Evolutionary conservation across 2,888 invertebrate genomes (phyloP), one percentile per base, ranked within the genome.

Genomic region (Cataglyphis livida): DNA sequence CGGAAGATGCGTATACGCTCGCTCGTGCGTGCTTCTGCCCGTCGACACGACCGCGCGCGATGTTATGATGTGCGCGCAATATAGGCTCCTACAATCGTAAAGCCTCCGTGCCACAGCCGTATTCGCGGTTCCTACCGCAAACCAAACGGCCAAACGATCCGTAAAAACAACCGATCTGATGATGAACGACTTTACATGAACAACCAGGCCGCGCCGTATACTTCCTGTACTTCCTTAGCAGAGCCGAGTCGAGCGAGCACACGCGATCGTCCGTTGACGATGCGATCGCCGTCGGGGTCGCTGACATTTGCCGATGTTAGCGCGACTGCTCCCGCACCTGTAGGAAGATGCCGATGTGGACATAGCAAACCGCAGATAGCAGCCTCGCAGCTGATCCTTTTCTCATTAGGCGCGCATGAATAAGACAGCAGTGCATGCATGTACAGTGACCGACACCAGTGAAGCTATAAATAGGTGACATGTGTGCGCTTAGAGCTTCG

Each of bases 361-460:
- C 65, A 41, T 82, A 57, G 78, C 54, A 78, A 88, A 88, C 87
- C 87, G 83, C 88, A 88, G 84, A 85, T 83, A 76, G 82, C 15
- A 28, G 38, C 28, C 68, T 32, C 70, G 28, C 51, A 9, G 44
- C 51, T 48, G 57, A 61, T 74, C 59, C 61, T 71, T 25, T 18
- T 75, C 59, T 70, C 41, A 57, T 48, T 44, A 32, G 25, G 21
- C 35, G 32, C 18, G 41, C n/a, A 10, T 15, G n/a, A 59, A 65
- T 81, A 41, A 83, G 81, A 81, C 65, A 81, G 71, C 35, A 81
- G 68, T 35, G 70, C 18, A 64, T 74, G 44, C 57, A 65, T 74
- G 51, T 70, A 71, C 70, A 41, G 48, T 48, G 82, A 87, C 66
- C 64, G 41, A 38, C 59, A 51, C 9, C 81, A 68, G 25, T 10